Evolutionary conservation across 1,140 invertebrate genomes (phyloP).

Genomic region (Arctopsyche grandis): DNA sequence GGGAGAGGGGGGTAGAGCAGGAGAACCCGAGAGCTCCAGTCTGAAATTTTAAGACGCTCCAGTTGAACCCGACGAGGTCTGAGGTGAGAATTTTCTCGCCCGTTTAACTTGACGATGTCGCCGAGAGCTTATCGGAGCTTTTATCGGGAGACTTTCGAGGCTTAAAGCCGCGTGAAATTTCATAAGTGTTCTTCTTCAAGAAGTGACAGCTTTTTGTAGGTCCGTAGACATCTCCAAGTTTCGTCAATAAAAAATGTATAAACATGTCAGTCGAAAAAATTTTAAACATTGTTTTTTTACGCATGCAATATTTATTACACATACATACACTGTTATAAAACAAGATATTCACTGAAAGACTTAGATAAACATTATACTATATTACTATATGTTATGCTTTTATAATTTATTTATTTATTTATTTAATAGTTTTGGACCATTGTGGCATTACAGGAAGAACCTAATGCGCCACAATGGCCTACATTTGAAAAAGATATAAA

Average conservation of each 20-base stretch:
- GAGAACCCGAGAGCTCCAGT: not conserved
- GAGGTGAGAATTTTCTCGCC: slow-evolving; percentile 35
- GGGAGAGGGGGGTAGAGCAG: not conserved
- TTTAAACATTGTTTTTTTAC: too few relatives aligned
- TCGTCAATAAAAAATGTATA: slow-evolving; percentile 3
- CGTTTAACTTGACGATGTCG: slow-evolving; percentile 37
- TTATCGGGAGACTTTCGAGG: slow-evolving; percentile 21
- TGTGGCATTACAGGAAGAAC: too few relatives aligned
- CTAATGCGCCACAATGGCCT: too few relatives aligned
- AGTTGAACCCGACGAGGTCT: not conserved
- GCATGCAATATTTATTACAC: too few relatives aligned
- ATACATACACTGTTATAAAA: too few relatives aligned
- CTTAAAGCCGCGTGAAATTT: slow-evolving; percentile 41
- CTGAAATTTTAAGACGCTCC: slow-evolving; percentile 23
- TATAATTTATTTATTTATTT: too few relatives aligned
- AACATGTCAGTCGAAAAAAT: too few relatives aligned
- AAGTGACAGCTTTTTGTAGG: slow-evolving; percentile 28
- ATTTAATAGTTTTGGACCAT: too few relatives aligned
- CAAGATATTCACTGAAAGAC: too few relatives aligned
- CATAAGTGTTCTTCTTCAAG: slow-evolving; percentile 34
- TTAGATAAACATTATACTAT: too few relatives aligned
- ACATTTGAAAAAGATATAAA: too few relatives aligned
- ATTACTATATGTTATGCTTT: too few relatives aligned
- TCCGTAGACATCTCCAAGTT: not conserved
- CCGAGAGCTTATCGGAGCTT: slow-evolving; percentile 43